Conservation (phyloP, 1,140 invertebrate genomes). For the Drosophila melanogaster region DNA sequence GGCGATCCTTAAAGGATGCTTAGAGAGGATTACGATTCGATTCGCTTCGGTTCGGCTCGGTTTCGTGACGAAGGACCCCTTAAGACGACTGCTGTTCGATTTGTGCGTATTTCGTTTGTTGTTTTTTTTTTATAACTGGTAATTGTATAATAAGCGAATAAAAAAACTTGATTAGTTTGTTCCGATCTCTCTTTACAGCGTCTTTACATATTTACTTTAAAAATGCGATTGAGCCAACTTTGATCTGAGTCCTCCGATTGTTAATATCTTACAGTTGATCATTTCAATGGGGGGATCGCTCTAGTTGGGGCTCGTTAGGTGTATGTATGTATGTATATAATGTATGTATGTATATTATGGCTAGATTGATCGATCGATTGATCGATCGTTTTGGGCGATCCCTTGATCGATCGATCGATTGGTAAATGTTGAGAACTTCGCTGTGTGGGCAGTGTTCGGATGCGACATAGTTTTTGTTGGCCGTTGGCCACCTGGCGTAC, state of each 20-base stretch:
- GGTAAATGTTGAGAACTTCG: constrained; percentile 46
- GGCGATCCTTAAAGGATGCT: constrained; percentile 1
- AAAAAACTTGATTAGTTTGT: constrained; percentile 80
- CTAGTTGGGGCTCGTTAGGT: constrained; percentile 28
- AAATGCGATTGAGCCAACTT: constrained; percentile 47
- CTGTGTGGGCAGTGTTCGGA: constrained; percentile 53
- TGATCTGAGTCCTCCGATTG: constrained; percentile 38
- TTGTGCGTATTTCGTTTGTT: constrained; percentile 6
- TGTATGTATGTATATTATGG: constrained; percentile 21
- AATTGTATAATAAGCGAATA: constrained; percentile 78
- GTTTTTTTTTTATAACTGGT: constrained; percentile 36
- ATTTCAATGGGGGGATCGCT: constrained; percentile 33
- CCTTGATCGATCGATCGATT: neutral
- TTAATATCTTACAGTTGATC: constrained; percentile 55
- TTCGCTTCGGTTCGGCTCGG: neutral
- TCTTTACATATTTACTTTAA: constrained; percentile 70
- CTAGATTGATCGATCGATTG: constrained; percentile 2
- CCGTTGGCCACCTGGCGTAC: constrained; percentile 21
- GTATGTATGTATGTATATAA: constrained; percentile 7
- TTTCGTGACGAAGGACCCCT: neutral
- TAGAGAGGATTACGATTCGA: constrained; percentile 14
- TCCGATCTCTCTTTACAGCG: constrained; percentile 61
- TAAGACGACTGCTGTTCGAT: neutral
- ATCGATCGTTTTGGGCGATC: no score
- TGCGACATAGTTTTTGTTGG: constrained; percentile 41